These are phyloP conservation scores for Setophaga coronata DNA, from an alignment of 2,113 vertebrate species.

Conservation along the genomic window DNA sequence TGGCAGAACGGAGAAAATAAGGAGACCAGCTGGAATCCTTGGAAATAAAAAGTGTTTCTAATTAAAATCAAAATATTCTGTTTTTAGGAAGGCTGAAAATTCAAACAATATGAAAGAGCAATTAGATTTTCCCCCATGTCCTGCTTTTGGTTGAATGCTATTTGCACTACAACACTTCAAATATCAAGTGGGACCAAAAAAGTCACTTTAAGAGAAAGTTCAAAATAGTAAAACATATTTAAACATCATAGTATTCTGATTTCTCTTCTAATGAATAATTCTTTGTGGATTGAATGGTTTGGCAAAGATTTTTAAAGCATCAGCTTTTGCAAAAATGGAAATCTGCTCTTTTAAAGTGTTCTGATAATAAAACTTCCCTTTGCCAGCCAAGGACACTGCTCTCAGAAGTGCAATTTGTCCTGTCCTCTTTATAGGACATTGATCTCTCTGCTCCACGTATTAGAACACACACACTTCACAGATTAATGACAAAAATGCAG, in stretches of 20 bases:
- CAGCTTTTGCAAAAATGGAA: background rate
- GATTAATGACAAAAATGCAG: background rate
- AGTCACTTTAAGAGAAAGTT: background rate
- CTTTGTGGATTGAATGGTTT: background rate
- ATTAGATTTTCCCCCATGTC: background rate
- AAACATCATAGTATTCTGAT: background rate
- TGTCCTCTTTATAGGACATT: background rate
- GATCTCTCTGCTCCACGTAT: background rate
- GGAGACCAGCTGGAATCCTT: background rate
- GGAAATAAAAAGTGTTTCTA: background rate
- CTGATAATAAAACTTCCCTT: background rate
- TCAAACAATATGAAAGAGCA: background rate
- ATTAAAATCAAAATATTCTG: background rate
- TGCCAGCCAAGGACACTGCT: background rate
- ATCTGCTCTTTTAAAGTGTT: background rate
- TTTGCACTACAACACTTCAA: background rate
- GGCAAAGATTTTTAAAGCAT: background rate
- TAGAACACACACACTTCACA: background rate
- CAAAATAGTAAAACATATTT: background rate
- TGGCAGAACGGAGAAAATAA: background rate
- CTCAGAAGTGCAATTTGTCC: background rate
- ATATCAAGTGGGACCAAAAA: background rate
- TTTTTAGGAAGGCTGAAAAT: background rate
- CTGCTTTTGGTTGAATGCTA: background rate
- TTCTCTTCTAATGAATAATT: background rate